Conservation (phyloP, 2,888 invertebrate genomes). For the Mactromeris polynyma region DNA sequence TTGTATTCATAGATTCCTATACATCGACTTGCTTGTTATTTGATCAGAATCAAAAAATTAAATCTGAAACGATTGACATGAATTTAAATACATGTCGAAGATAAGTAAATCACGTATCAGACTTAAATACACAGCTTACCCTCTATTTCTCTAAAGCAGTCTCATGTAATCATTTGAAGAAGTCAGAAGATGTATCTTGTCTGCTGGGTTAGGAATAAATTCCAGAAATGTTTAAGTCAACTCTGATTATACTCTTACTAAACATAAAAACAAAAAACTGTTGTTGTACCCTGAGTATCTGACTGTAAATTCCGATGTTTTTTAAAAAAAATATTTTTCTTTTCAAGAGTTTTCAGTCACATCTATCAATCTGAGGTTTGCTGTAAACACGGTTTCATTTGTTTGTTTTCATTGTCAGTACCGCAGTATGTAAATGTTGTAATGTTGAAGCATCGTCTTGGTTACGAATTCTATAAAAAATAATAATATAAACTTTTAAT, state of each 20-base stretch:
- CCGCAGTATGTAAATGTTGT: neutral
- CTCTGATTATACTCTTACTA: neutral
- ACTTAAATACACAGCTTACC: neutral
- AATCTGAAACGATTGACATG: neutral
- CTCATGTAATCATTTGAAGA: too few species aligned
- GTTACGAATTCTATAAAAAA: neutral
- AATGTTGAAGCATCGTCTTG: neutral
- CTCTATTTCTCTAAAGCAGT: neutral
- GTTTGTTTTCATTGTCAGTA: neutral
- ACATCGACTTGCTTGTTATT: too few species aligned
- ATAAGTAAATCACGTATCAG: neutral
- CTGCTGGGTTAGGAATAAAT: neutral
- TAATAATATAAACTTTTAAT: neutral
- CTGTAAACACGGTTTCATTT: neutral
- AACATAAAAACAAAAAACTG: neutral
- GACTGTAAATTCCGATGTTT: neutral
- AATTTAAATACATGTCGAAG: neutral
- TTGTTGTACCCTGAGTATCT: neutral
- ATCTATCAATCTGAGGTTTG: neutral
- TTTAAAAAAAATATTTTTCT: neutral
- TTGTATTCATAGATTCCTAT: too few species aligned
- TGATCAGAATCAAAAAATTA: neutral
- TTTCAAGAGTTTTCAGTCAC: neutral
- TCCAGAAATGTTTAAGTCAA: neutral
- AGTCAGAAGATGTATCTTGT: neutral